phyloP scores from a whole-genome alignment of 2,113 vertebrate species.

The Psammodynastes pulverulentus region DNA sequence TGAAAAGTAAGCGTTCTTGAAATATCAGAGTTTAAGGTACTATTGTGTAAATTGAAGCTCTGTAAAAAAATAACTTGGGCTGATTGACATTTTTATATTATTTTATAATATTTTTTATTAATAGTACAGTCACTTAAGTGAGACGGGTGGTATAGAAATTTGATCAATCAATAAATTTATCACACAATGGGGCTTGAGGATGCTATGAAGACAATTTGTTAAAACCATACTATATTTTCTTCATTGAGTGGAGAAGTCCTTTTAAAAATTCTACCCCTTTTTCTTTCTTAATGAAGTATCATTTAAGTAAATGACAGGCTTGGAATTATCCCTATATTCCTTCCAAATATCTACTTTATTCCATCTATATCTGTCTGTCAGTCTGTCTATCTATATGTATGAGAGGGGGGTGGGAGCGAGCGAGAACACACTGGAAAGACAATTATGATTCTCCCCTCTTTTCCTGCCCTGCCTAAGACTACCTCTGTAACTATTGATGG shows the following conservation, averaged over 20 bases:
- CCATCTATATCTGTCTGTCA: neutral
- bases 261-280: conserved; percentile 1
- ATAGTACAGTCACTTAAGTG: neutral
- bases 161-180: conserved; percentile 17
- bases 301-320: neutral
- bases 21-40: conserved; percentile 52
- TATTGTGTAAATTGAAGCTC: conserved; percentile 53
- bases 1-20: conserved; percentile 57
- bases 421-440: neutral
- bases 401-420: neutral
- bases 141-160: neutral
- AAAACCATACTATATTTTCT: neutral
- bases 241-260: neutral
- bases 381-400: neutral
- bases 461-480: neutral
- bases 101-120: neutral
- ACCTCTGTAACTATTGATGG: neutral
- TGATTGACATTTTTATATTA: conserved; percentile 41
- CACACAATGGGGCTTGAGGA: conserved; percentile 33
- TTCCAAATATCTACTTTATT: neutral
- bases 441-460: neutral
- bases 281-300: conserved; percentile 10
- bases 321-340: neutral
- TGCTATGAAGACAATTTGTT: neutral
- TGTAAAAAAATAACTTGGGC: conserved; percentile 49